Evolutionary conservation across 2,797 vertebrate genomes (phyloP).

Genomic region (Lemur catta): DNA sequence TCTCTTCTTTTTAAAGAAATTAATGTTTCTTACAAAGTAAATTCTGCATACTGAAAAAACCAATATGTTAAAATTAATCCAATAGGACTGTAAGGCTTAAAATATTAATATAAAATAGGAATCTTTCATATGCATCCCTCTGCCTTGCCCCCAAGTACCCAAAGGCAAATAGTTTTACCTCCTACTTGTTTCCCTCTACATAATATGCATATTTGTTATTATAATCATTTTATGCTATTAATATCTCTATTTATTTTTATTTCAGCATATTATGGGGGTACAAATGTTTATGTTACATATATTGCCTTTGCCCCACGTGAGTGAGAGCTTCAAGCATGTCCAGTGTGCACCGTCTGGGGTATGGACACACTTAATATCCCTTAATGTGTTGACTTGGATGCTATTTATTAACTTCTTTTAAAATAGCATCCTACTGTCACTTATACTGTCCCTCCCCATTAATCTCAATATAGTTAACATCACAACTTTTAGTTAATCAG

Average conservation of each 20-base stretch:
- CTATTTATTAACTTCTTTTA: neutral
- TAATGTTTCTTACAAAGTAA: neutral
- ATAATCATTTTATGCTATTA: neutral
- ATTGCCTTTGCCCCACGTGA: too few relatives aligned
- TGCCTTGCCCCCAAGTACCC: neutral
- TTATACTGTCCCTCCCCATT: neutral
- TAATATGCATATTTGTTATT: neutral
- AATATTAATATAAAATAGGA: neutral
- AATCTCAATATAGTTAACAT: neutral
- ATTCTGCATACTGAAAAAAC: neutral
- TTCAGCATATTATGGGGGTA: too few relatives aligned
- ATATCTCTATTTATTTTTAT: too few relatives aligned
- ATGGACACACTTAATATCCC: too few relatives aligned
- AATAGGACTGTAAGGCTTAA: neutral
- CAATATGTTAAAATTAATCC: neutral
- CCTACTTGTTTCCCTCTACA: neutral
- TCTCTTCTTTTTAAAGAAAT: slow-evolving; percentile 22
- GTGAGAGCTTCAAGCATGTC: too few relatives aligned
- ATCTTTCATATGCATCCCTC: neutral
- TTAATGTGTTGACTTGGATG: too few relatives aligned
- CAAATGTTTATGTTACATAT: too few relatives aligned
- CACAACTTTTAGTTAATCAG: neutral
- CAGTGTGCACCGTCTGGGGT: too few relatives aligned
- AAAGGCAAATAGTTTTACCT: neutral
- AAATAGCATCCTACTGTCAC: neutral